Evolutionary conservation across 2,113 vertebrate species (phyloP), one percentile per base, ranked within the genome.

Genomic region (Anguilla japonica): DNA sequence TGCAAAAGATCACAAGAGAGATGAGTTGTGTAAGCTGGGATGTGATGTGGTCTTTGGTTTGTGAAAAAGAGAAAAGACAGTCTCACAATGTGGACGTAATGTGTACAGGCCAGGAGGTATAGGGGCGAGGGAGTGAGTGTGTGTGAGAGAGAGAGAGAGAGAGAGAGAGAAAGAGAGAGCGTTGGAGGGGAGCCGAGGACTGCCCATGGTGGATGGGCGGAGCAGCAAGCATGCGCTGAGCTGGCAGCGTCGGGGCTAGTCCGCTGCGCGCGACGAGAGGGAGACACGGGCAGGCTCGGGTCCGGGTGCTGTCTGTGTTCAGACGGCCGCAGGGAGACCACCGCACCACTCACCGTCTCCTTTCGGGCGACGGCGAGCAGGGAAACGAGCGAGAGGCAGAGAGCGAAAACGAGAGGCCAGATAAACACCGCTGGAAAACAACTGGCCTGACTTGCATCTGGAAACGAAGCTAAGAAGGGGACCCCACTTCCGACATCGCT

Each of bases 211-310:
- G 90, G 90, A 92, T 39, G 92, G 95, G 95, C 94, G 95, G 95
- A 94, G 95, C 95, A 90, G 94, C 90, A 94, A 92, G 94, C 94
- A 94, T 94, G 95, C 94, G 94, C 95, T 95, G 95, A 95, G 95
- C 94, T 95, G 95, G 95, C 95, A 95, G 93, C 93, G 91, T 91
- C 90, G 89, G 93, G 92, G 94, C 94, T 93, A 92, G 93, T 94
- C 92, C 92, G 94, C 89, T 80, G 87, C 83, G 91, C 86, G 90
- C 88, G 86, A 89, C 85, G 87, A 82, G 88, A 90, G 89, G 89
- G 91, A 90, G 89, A 90, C 93, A 94, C 94, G 94, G 95, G 94
- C 94, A 93, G 95, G 92, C 94, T 94, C 93, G 89, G 91, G 93
- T 95, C 94, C 93, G 93, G 94, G 92, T 92, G 89, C 92, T 93